Conservation (phyloP, 2,888 invertebrate species). For the Cheiracanthium punctorium region DNA sequence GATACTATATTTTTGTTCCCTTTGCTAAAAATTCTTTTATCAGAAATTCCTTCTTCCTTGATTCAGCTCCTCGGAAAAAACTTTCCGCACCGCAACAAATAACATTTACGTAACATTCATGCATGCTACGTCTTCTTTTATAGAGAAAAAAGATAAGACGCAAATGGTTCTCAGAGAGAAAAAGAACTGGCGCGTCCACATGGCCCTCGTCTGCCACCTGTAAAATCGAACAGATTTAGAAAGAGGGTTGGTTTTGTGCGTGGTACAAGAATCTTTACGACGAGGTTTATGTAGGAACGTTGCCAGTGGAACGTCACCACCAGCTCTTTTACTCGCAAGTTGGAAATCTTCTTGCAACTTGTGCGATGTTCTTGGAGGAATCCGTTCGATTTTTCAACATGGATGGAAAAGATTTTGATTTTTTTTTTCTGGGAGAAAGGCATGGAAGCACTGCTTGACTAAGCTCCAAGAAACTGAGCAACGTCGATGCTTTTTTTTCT, state of each 20-base stretch:
- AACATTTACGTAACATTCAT: not conserved
- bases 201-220: constrained; percentile 55
- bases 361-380: too few species aligned
- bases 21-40: too few species aligned
- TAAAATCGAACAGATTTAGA: constrained; percentile 36
- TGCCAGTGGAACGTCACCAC: constrained; percentile 11
- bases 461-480: too few species aligned
- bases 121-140: not conserved
- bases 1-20: too few species aligned
- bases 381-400: too few species aligned
- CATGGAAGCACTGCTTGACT: too few species aligned
- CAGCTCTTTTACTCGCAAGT: not conserved
- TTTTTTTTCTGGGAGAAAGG: too few species aligned
- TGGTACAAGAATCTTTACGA: not conserved
- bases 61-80: too few species aligned
- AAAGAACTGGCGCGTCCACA: not conserved
- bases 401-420: too few species aligned
- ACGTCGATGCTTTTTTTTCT: too few species aligned
- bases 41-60: too few species aligned
- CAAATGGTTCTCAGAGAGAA: not conserved
- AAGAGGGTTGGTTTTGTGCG: constrained; percentile 26
- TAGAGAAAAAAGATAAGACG: not conserved
- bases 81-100: too few species aligned
- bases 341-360: not conserved
- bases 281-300: not conserved